Evolutionary conservation across 1,140 invertebrate species (phyloP).

Genomic region (Meloidogyne exigua): DNA sequence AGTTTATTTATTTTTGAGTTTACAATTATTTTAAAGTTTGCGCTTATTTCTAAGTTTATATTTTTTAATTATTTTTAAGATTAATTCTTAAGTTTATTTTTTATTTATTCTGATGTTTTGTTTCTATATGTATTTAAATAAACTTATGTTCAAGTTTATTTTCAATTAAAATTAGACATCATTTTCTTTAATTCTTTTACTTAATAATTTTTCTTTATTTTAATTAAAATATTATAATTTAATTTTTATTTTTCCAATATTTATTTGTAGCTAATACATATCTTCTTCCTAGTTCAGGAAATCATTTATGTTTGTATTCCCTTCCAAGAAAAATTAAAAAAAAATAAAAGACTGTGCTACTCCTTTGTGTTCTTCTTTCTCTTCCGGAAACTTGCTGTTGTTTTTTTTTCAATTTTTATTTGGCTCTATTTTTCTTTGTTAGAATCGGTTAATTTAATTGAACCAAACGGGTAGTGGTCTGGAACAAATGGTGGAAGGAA

Average conservation of each 20-base stretch:
- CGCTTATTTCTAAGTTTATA: too few species aligned
- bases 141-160: too few species aligned
- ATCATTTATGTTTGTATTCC: not conserved
- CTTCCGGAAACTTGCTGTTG: not conserved
- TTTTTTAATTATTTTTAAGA: too few species aligned
- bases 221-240: too few species aligned
- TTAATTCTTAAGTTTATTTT: too few species aligned
- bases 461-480: constrained; percentile 1
- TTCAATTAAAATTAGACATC: too few species aligned
- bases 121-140: too few species aligned
- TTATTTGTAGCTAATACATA: not conserved
- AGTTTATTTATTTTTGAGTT: not conserved
- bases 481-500: constrained; percentile 1
- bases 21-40: not conserved
- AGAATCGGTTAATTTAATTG: not conserved
- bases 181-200: too few species aligned
- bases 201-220: not conserved
- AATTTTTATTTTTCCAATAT: not conserved
- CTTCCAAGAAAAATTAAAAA: not conserved
- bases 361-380: not conserved
- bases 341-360: too few species aligned
- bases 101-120: too few species aligned
- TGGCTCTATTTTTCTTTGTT: not conserved
- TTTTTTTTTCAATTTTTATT: not conserved
- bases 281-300: not conserved